Evolutionary conservation across 2,797 vertebrate species (phyloP), one percentile per base, ranked within the genome.

Genomic region (Urophycis tenuis): DNA sequence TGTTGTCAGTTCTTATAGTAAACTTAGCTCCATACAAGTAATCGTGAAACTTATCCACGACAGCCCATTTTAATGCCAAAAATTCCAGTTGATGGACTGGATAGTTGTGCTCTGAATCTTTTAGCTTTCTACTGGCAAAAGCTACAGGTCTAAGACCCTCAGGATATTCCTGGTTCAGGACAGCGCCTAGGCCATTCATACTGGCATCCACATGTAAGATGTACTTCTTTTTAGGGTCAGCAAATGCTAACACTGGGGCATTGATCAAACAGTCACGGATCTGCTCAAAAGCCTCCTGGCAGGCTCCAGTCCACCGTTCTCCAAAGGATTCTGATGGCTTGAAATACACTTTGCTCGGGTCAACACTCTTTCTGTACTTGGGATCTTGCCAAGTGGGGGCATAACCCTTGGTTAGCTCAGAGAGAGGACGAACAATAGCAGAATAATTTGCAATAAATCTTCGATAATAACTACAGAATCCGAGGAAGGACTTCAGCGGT

Each of bases 61-160:
- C 31, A 17, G 71, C 71, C 71, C 71, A 72, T 32, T 72, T 72
- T n/a, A n/a, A n/a, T n/a, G n/a, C n/a, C n/a, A n/a, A n/a, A n/a
- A n/a, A n/a, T n/a, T n/a, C n/a, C n/a, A 71, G 31, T 30, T 71
- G 69, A 8, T 71, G 30, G 15, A 31, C 11, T 12, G 9, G 6
- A 15, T 71, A 71, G 15, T 12, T 6, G 29, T 31, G 25, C 30
- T 71, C 69, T 4, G 69, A 32, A 5, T 5, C 25, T 32, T 30
- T 71, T 3, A 7, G 69, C 15, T 71, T 71, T 2, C 69, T 5
- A 12, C 69, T 71, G 9, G 69, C 69, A 29, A 71, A 71, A 1
- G 69, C 69, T 7, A 71, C 69, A 5, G 69, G 69, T 17, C 69
- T 71, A 0, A 71, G 69, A 71, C 69, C 69, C 15, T 71, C 10